These are phyloP conservation scores for Salticus scenicus DNA, from an alignment of 2,888 invertebrate species.

Conservation along the genomic window DNA sequence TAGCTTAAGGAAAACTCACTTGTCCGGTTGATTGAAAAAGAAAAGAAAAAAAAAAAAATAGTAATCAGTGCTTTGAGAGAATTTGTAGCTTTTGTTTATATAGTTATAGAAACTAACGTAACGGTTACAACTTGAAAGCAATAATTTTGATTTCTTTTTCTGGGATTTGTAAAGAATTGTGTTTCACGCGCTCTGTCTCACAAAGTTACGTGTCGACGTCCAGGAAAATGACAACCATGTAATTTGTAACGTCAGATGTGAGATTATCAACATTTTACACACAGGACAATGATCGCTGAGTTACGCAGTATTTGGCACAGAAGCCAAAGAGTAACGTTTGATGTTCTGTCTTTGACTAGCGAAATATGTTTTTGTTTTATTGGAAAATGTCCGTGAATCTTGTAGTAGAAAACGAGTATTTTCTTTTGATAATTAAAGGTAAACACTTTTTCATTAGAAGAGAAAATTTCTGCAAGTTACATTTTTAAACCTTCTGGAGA, in stretches of 20 bases:
- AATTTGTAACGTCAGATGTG: neutral
- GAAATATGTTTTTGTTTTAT: neutral
- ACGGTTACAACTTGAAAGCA: neutral
- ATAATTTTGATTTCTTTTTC: neutral
- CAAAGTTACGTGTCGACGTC: neutral
- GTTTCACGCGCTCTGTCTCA: conserved; percentile 5
- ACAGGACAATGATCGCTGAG: neutral
- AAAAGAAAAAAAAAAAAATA: too few relatives aligned
- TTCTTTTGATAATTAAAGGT: too few relatives aligned
- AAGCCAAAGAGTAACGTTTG: neutral
- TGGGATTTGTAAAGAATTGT: neutral
- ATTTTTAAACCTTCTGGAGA: too few relatives aligned
- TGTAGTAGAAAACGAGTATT: too few relatives aligned
- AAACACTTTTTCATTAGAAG: too few relatives aligned
- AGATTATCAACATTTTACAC: neutral
- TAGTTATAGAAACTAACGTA: too few relatives aligned
- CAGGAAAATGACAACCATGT: neutral
- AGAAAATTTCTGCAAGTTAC: too few relatives aligned
- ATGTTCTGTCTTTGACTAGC: conserved; percentile 2
- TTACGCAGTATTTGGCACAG: neutral
- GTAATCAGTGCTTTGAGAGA: too few relatives aligned
- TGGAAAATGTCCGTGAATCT: too few relatives aligned
- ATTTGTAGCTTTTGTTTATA: too few relatives aligned
- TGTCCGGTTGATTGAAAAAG: too few relatives aligned
- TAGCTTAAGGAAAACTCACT: too few relatives aligned